Evolutionary conservation across 2,797 vertebrate genomes (phyloP).

Genomic region (Crenuchus spilurus): DNA sequence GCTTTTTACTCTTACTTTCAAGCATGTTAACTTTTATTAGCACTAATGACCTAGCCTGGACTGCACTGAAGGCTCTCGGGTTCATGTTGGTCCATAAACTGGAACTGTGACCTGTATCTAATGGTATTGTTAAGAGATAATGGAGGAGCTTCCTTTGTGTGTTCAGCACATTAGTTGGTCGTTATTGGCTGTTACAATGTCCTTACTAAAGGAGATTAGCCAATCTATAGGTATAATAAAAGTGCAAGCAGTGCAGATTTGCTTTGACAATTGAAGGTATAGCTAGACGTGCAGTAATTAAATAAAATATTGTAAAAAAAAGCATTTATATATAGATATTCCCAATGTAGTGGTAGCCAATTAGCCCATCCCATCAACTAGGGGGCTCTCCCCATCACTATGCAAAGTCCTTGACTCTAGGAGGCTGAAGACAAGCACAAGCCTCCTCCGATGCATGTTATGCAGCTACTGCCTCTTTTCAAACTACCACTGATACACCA

Average conservation of each 20-base stretch:
- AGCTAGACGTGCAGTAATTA: too few species aligned
- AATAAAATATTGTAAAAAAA: neutral
- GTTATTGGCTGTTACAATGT: neutral
- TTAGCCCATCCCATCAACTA: too few species aligned
- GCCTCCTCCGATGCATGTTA: too few species aligned
- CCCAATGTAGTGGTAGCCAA: too few species aligned
- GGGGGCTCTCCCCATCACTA: too few species aligned
- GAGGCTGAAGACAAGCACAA: too few species aligned
- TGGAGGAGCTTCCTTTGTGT: constrained; percentile 6
- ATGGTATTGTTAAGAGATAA: constrained; percentile 24
- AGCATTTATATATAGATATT: too few species aligned
- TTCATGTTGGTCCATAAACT: constrained; percentile 29
- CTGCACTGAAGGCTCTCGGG: constrained; percentile 61
- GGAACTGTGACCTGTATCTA: constrained; percentile 9
- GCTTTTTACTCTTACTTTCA: constrained; percentile 69
- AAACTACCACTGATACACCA: too few species aligned
- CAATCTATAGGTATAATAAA: neutral
- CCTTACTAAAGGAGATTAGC: neutral
- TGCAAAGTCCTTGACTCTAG: too few species aligned
- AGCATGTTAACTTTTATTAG: constrained; percentile 73
- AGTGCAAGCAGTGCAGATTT: neutral
- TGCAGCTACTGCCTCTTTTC: too few species aligned
- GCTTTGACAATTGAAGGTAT: too few species aligned
- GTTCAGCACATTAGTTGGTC: constrained; percentile 20
- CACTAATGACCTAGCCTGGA: constrained; percentile 36